These are phyloP conservation scores for Corythornis vintsioides DNA, from an alignment of 2,113 vertebrate genomes.

Conservation along the genomic window DNA sequence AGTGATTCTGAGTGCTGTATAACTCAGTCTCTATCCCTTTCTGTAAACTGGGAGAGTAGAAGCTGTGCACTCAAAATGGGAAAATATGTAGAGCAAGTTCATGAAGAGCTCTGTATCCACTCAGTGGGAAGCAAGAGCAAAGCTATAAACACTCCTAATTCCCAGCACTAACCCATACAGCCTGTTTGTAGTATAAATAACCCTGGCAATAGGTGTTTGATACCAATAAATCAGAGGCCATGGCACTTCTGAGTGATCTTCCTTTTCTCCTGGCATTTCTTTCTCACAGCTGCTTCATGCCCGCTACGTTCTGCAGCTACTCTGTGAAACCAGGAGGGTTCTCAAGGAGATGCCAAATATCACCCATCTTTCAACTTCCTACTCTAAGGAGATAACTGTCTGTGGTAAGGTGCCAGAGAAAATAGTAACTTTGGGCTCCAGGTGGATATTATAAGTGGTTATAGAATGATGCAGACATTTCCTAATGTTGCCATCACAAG, in stretches of 20 bases:
- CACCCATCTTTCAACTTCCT: conserved; percentile 83
- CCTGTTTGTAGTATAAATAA: neutral
- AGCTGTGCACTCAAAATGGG: neutral
- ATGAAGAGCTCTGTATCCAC: neutral
- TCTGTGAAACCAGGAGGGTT: conserved; percentile 87
- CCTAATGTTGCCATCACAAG: neutral
- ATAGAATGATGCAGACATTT: neutral
- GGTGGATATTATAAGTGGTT: neutral
- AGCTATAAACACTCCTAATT: neutral
- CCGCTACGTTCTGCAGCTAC: conserved; percentile 87
- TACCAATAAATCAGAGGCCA: neutral
- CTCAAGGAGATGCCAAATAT: conserved; percentile 92
- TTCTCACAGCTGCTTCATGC: conserved; percentile 86
- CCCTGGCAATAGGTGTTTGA: neutral
- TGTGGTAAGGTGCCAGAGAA: conserved; percentile 78
- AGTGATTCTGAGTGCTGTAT: neutral
- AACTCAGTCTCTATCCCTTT: neutral
- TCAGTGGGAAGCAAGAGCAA: neutral
- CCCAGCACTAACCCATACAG: neutral
- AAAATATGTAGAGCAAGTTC: neutral
- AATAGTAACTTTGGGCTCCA: neutral
- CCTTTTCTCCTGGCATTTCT: neutral
- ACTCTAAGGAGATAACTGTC: conserved; percentile 87
- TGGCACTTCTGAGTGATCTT: neutral
- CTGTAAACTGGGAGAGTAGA: neutral